Percentiles rank a stretch among this genome's conserved stretches.
Conservation (phyloP, 2,113 vertebrate genomes). For the Budorcas taxicolor region DNA sequence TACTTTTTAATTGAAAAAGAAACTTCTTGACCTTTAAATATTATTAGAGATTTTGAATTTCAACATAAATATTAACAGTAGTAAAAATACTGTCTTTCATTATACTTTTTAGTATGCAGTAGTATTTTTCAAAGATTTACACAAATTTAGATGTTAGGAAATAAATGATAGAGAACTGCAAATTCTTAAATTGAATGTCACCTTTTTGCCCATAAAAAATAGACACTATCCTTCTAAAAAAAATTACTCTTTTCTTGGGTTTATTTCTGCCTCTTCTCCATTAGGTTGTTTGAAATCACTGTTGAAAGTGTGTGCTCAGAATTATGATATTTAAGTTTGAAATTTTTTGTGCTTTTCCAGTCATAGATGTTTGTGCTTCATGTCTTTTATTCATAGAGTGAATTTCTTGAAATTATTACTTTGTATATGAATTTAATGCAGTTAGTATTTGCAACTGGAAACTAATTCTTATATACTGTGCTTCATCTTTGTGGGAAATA, state of each 20-base stretch:
- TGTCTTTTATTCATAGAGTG: constrained; percentile 3
- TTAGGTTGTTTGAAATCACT: background rate
- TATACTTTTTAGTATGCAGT: background rate
- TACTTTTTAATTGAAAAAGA: background rate
- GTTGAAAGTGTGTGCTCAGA: background rate
- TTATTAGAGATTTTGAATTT: background rate
- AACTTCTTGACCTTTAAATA: background rate
- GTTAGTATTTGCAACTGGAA: background rate
- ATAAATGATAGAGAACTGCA: background rate
- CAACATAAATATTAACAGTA: background rate
- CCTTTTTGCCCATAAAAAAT: background rate
- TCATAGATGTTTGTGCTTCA: background rate
- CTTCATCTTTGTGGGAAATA: background rate
- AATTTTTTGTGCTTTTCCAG: background rate
- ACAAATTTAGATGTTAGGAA: background rate
- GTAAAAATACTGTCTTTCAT: background rate
- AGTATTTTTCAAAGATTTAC: background rate
- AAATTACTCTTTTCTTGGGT: background rate
- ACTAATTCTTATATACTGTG: background rate
- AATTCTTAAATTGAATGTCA: background rate
- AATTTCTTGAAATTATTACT: background rate
- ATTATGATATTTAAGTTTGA: background rate
- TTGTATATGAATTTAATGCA: constrained; percentile 1
- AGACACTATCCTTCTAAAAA: background rate
- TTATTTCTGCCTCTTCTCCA: background rate